Base-by-base conservation (phyloP, 2,888 invertebrate species). In the Cheilosia impressa region DNA sequence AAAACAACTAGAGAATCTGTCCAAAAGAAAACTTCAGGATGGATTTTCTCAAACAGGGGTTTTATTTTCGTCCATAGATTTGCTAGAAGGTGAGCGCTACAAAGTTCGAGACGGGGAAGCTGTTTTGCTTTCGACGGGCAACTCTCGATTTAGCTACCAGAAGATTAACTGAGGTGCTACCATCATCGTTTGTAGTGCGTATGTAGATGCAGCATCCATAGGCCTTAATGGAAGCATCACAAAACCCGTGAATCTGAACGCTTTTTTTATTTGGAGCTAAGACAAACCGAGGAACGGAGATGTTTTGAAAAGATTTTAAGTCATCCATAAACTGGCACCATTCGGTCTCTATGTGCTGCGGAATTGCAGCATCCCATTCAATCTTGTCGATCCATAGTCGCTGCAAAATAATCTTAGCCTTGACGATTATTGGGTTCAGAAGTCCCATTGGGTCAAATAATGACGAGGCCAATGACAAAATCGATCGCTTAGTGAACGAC, bases 321-420 rank as follows among this genome's bases (percentile, higher is more conserved):
- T 65, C 53, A 19, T n/a, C 24, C 27, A 43, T 24, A 19, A 80
- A 73, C 4, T 52, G 41, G 9, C 24, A 5, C 80, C 73, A 80
- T 34, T 45, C 47, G 0, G 45, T 66, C 4, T 52, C 53, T 3
- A 80, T 19, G 3, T 15, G 19, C 19, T 66, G 63, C 19, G 80
- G 73, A 17, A 73, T 63, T 6, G 72, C 63, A 24, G 24, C 60
- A 68, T 78, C 77, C 72, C 72, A 68, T 55, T 41, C 41, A 9
- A 83, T 38, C 55, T 82, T 75, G 45, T 79, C 73, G 2, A 81
- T 47, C 73, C 82, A 87, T 15, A 84, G 47, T 53, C 85, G 62
- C 43, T 87, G 87, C 9, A 88, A 47, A 9, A 87, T 47, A 27
- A 87, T 84, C 65, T 87, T 87, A 15, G 83, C 83, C 0, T 52